Evolutionary conservation across 1,140 invertebrate genomes (phyloP).

Genomic region (Cyphomyrmex costatus): DNA sequence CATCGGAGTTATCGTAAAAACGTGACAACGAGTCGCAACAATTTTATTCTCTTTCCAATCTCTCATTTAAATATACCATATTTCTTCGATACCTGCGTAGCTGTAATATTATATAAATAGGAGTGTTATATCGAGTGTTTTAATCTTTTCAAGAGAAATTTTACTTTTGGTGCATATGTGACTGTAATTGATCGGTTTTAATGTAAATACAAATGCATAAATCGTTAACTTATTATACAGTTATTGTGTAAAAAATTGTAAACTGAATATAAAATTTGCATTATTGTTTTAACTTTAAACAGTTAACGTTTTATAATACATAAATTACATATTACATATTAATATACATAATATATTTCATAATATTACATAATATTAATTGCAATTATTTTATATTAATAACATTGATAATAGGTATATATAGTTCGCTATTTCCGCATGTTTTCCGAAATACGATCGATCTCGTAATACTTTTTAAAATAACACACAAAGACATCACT

Average conservation of each 20-base stretch:
- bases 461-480: background rate
- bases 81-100: background rate
- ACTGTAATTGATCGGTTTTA: background rate
- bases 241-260: background rate
- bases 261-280: background rate
- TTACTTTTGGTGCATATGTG: background rate
- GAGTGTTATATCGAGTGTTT: background rate
- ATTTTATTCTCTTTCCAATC: slow-evolving; percentile 49
- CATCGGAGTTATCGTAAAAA: slow-evolving; percentile 47
- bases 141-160: background rate
- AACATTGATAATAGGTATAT: background rate
- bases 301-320: background rate
- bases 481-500: background rate
- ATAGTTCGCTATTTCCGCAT: background rate
- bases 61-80: slow-evolving; percentile 9
- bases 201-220: background rate
- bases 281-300: background rate
- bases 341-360: too few relatives aligned
- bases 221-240: slow-evolving; percentile 5
- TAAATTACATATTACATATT: background rate
- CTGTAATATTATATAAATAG: background rate
- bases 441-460: background rate
- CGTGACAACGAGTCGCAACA: slow-evolving; percentile 54
- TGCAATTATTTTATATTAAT: slow-evolving; percentile 1
- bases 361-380: background rate